Percentiles rank a stretch among this genome's conserved stretches.
Evolutionary conservation across 2,113 vertebrate genomes (phyloP).

Genomic region (Brachionichthys hirsutus): DNA sequence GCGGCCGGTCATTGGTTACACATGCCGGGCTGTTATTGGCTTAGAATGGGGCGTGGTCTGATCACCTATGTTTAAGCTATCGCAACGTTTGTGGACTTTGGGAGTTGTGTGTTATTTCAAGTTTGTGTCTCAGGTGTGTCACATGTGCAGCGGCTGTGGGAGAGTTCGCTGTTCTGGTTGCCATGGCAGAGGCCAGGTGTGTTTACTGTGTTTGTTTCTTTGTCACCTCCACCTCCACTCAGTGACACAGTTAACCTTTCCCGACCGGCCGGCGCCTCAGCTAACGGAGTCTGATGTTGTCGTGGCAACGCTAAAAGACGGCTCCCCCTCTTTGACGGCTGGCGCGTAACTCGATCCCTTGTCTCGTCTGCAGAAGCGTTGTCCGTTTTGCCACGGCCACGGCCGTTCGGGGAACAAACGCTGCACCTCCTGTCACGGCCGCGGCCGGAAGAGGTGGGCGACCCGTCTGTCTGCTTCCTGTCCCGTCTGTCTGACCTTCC

Average conservation of each 20-base stretch:
- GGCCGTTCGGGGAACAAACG: slow-evolving; percentile 51
- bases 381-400: slow-evolving; percentile 64
- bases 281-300: too few relatives aligned
- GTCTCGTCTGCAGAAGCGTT: slow-evolving; percentile 58
- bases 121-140: slow-evolving; percentile 69
- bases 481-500: neutral
- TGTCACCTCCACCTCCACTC: too few relatives aligned
- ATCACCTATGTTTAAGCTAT: too few relatives aligned
- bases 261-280: too few relatives aligned
- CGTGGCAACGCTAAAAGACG: too few relatives aligned
- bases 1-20: too few relatives aligned
- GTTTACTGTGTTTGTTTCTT: neutral
- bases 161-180: slow-evolving; percentile 66
- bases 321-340: too few relatives aligned
- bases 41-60: too few relatives aligned
- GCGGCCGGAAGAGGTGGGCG: slow-evolving; percentile 65
- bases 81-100: neutral
- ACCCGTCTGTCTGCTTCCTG: too few relatives aligned
- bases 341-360: neutral
- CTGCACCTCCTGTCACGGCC: slow-evolving; percentile 69
- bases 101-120: slow-evolving; percentile 5
- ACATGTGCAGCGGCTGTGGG: slow-evolving; percentile 73
- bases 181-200: slow-evolving; percentile 70
- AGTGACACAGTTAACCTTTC: too few relatives aligned
- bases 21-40: too few relatives aligned